phyloP scores from a whole-genome alignment of 1,140 invertebrate species.

The Asobara japonica region DNA sequence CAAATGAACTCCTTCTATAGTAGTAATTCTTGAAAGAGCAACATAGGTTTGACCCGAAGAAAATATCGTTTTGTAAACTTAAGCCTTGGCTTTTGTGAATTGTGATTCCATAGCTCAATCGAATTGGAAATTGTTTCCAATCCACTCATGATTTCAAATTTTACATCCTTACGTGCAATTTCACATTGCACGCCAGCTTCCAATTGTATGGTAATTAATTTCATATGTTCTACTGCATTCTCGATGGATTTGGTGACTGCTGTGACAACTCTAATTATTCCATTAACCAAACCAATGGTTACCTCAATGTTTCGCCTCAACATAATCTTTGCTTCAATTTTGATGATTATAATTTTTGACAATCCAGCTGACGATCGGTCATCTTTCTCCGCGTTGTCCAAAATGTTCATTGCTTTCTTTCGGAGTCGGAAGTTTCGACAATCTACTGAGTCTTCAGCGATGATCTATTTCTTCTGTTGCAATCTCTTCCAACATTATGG shows the following conservation, averaged over 20 bases:
- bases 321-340: conserved; percentile 23
- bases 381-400: background rate
- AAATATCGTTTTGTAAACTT: conserved; percentile 40
- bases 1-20: conserved; percentile 41
- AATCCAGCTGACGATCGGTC: conserved; percentile 3
- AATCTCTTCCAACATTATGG: conserved; percentile 17
- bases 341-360: background rate
- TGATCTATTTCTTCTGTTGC: background rate
- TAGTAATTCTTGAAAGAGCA: conserved; percentile 42
- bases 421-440: background rate
- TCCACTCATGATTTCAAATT: conserved; percentile 40
- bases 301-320: conserved; percentile 15
- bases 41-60: conserved; percentile 44
- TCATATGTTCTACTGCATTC: background rate
- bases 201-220: background rate
- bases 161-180: conserved; percentile 38
- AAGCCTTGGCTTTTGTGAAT: too few relatives aligned
- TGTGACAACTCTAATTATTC: background rate
- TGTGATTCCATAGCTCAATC: too few relatives aligned
- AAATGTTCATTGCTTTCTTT: background rate
- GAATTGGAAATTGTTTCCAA: conserved; percentile 35
- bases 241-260: conserved; percentile 1
- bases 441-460: conserved; percentile 2
- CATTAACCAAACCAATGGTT: conserved; percentile 17
- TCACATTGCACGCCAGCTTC: conserved; percentile 7